phyloP scores from a whole-genome alignment of 2,888 invertebrate genomes.

The Leptarthrus brevirostris region DNA sequence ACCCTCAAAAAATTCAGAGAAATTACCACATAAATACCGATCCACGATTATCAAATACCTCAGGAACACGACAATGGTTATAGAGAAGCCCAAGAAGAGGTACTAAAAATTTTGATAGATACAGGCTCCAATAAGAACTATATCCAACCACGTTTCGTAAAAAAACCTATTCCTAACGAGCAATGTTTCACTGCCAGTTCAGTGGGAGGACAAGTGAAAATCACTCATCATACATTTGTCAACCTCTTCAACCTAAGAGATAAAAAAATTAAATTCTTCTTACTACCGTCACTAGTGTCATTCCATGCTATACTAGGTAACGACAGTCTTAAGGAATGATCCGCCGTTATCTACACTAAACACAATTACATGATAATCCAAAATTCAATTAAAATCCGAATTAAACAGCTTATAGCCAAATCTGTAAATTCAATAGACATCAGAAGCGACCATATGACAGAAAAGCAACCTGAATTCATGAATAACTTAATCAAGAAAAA shows the following conservation, averaged over 20 bases:
- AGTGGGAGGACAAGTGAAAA: not conserved
- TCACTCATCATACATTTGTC: not conserved
- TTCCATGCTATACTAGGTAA: conserved; percentile 37
- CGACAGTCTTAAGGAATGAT: conserved; percentile 13
- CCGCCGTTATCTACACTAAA: conserved; percentile 34
- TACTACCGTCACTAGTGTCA: not conserved
- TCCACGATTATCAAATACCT: no score
- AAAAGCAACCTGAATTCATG: not conserved
- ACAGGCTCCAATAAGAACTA: not conserved
- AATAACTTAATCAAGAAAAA: not conserved
- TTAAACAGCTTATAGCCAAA: conserved; percentile 27
- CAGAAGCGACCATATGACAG: not conserved
- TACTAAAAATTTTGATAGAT: conserved; percentile 44
- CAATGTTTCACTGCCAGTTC: conserved; percentile 16
- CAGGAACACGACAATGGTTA: not conserved
- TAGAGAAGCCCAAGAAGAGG: not conserved
- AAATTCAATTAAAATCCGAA: conserved; percentile 1
- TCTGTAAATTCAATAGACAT: not conserved
- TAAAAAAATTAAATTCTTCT: conserved; percentile 32
- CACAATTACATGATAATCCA: conserved; percentile 20
- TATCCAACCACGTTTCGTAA: not conserved
- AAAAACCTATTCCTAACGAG: conserved; percentile 11
- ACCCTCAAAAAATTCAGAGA: no score
- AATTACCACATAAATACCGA: no score
- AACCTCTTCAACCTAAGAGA: not conserved